phyloP scores from a whole-genome alignment of 2,888 invertebrate species.

The Dicranocentrus wangi region DNA sequence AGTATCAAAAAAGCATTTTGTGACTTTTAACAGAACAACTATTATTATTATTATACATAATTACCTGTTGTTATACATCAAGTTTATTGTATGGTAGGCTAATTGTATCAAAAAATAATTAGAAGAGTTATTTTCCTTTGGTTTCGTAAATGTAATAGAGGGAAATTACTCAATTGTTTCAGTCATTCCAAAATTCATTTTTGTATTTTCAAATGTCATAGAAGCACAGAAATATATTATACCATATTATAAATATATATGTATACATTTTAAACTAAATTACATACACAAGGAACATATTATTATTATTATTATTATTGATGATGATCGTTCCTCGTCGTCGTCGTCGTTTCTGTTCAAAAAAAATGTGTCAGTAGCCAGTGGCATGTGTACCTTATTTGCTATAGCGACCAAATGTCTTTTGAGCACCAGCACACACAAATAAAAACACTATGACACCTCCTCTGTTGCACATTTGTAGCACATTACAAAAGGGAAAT shows the following conservation, averaged over 20 bases:
- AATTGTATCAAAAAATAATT: neutral
- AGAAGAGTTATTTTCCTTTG: no score
- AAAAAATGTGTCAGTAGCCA: no score
- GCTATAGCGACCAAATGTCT: no score
- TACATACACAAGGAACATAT: slow-evolving; percentile 23
- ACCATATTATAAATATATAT: slow-evolving; percentile 3
- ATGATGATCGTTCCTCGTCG: no score
- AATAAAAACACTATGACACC: no score
- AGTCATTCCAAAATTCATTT: neutral
- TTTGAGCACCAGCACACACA: no score
- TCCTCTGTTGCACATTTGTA: no score
- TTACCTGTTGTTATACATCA: slow-evolving; percentile 38
- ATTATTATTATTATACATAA: slow-evolving; percentile 19
- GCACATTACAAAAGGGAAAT: no score
- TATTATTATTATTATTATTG: slow-evolving; percentile 1
- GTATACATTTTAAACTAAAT: slow-evolving; percentile 8
- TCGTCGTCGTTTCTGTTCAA: no score
- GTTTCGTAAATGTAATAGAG: neutral
- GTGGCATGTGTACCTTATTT: no score
- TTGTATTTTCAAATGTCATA: slow-evolving; percentile 43
- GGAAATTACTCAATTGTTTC: slow-evolving; percentile 4
- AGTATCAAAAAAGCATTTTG: slow-evolving; percentile 18
- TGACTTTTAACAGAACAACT: slow-evolving; percentile 29
- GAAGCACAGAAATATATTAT: slow-evolving; percentile 42
- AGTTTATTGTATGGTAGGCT: slow-evolving; percentile 4